phyloP scores from a whole-genome alignment of 2,113 vertebrate genomes.

The Pontoporia blainvillei region DNA sequence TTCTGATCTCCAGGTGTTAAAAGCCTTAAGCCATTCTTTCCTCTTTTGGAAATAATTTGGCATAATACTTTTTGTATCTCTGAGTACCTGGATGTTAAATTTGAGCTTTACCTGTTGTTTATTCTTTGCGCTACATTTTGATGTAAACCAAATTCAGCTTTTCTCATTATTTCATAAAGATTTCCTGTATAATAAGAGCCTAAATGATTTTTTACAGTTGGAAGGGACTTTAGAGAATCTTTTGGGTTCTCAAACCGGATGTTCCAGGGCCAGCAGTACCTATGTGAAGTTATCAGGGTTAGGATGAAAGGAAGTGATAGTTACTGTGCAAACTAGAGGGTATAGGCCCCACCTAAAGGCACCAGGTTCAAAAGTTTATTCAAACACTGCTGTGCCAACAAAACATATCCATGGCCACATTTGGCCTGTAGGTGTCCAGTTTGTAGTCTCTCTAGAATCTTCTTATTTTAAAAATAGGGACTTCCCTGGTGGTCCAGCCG shows the following conservation, averaged over 20 bases:
- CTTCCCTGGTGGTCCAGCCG: too few relatives aligned
- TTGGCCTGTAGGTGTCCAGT: background rate
- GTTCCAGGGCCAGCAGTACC: background rate
- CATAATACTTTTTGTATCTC: background rate
- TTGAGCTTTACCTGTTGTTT: constrained; percentile 15
- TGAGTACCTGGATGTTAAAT: background rate
- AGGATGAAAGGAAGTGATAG: background rate
- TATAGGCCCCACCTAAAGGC: background rate
- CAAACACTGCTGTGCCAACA: background rate
- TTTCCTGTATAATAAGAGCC: background rate
- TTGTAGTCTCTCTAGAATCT: background rate
- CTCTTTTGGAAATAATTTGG: constrained; percentile 26
- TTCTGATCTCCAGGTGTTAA: constrained; percentile 47
- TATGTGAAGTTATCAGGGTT: background rate
- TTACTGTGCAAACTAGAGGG: background rate
- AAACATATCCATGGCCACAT: background rate
- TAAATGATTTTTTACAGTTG: background rate
- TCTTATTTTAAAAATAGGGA: background rate
- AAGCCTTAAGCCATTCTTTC: constrained; percentile 9
- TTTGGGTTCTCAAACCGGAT: background rate
- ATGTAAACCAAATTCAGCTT: background rate
- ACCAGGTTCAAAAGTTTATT: background rate
- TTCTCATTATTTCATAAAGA: background rate
- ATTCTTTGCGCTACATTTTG: constrained; percentile 1
- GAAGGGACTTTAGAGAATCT: background rate